phyloP scores from a whole-genome alignment of 2,888 invertebrate genomes.

The Catocala sponsa region DNA sequence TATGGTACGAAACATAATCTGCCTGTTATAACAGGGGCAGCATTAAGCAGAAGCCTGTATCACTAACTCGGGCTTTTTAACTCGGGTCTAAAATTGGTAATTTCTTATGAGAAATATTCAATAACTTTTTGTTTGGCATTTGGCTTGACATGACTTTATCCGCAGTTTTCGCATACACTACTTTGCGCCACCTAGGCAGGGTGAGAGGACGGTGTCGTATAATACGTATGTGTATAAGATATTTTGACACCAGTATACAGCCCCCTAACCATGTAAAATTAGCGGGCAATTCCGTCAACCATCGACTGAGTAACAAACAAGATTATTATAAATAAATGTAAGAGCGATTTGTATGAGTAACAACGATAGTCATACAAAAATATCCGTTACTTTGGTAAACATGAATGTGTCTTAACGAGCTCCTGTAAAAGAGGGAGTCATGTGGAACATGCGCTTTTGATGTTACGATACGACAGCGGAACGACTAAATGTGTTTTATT shows the following conservation, averaged over 20 bases:
- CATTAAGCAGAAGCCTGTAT: no score
- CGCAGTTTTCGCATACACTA: no score
- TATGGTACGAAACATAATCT: no score
- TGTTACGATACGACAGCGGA: constrained; percentile 54
- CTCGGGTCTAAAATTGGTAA: no score
- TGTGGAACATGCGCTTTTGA: constrained; percentile 47
- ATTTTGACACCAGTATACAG: constrained; percentile 9
- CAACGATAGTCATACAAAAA: constrained; percentile 62
- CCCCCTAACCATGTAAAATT: constrained; percentile 35
- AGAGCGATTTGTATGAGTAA: constrained; percentile 32
- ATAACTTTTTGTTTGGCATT: no score
- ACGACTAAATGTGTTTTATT: constrained; percentile 18
- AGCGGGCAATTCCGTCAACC: constrained; percentile 32
- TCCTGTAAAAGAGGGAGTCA: constrained; percentile 72
- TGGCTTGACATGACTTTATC: no score
- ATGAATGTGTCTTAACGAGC: constrained; percentile 85
- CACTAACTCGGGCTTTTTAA: no score
- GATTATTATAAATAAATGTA: constrained; percentile 50
- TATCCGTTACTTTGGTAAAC: constrained; percentile 77
- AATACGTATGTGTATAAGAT: not conserved
- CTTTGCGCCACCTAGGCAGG: no score
- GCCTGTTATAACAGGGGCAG: no score
- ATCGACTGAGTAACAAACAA: constrained; percentile 45
- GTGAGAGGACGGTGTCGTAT: no score
- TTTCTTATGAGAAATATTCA: no score